Percentiles rank a stretch among this genome's conserved stretches.
Conservation (phyloP, 2,888 invertebrate species). For the Meghimatium bilineatum region DNA sequence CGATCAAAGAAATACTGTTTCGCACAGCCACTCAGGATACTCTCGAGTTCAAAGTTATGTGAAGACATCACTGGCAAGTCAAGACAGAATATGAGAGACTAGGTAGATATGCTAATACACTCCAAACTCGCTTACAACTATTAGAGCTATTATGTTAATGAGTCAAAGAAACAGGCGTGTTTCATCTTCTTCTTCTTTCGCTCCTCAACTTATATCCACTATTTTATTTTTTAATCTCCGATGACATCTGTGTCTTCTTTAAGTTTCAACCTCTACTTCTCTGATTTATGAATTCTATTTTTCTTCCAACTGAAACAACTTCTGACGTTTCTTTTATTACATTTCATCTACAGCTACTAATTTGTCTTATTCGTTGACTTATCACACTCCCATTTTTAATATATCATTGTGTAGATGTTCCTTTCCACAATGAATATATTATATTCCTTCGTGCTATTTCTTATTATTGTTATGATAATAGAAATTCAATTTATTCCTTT, state of each 20-base stretch:
- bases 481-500: too few species aligned
- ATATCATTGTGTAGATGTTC: too few species aligned
- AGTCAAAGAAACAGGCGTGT: background rate
- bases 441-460: too few species aligned
- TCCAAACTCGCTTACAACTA: background rate
- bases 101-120: slow-evolving; percentile 25
- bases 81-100: background rate
- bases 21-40: slow-evolving; percentile 6
- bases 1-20: slow-evolving; percentile 23
- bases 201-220: background rate
- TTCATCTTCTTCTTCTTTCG: background rate
- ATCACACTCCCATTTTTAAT: too few species aligned
- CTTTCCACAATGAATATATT: too few species aligned
- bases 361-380: too few species aligned
- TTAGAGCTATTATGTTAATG: slow-evolving; percentile 20
- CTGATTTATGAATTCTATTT: background rate
- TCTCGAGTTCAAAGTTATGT: slow-evolving; percentile 18
- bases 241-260: background rate
- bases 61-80: background rate
- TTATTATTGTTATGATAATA: too few species aligned
- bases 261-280: background rate
- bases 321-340: too few species aligned
- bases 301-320: background rate
- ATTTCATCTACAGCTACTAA: too few species aligned
- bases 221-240: background rate